These are phyloP conservation scores for Cheilosia variabilis DNA, from an alignment of 2,888 invertebrate genomes.

Conservation along the genomic window DNA sequence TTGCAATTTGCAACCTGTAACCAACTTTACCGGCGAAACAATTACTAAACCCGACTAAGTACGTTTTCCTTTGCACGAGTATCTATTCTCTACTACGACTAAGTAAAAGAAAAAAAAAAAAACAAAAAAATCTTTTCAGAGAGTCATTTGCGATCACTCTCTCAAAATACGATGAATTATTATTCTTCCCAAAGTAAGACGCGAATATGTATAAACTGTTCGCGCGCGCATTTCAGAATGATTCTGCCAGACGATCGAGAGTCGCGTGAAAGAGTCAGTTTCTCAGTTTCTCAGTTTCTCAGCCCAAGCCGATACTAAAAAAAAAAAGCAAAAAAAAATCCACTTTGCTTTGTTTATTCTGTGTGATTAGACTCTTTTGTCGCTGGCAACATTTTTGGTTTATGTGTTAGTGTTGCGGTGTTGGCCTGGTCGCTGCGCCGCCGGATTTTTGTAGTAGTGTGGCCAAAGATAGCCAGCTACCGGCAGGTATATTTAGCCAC, in stretches of 20 bases:
- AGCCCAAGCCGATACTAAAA: slow-evolving; percentile 4
- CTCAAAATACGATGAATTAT: slow-evolving; percentile 15
- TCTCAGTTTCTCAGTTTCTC: slow-evolving; percentile 12
- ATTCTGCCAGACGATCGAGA: slow-evolving; percentile 80
- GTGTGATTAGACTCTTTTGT: slow-evolving; percentile 31
- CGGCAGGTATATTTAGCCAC: slow-evolving; percentile 79
- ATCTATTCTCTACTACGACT: not conserved
- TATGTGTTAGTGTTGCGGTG: slow-evolving; percentile 29
- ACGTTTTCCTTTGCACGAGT: slow-evolving; percentile 11
- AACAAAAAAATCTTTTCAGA: slow-evolving; percentile 8
- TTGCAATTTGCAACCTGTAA: slow-evolving; percentile 21
- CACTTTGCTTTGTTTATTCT: slow-evolving; percentile 49
- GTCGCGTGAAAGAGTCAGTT: slow-evolving; percentile 60
- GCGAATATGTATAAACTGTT: slow-evolving; percentile 78
- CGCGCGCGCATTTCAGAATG: slow-evolving; percentile 84
- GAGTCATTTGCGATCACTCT: slow-evolving; percentile 3
- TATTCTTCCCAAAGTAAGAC: slow-evolving; percentile 21
- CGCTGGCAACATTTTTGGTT: slow-evolving; percentile 69
- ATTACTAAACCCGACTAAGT: slow-evolving; percentile 2
- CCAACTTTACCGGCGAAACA: not conserved
- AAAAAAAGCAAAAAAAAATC: not conserved
- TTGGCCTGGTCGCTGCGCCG: not conserved
- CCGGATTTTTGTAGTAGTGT: slow-evolving; percentile 41
- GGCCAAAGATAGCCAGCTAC: slow-evolving; percentile 65
- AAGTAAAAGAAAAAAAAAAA: not conserved